Percentiles rank a stretch among this genome's conserved stretches.
These are phyloP conservation scores for Leptodactylus fuscus DNA, from an alignment of 2,113 vertebrate genomes.

Conservation along the genomic window DNA sequence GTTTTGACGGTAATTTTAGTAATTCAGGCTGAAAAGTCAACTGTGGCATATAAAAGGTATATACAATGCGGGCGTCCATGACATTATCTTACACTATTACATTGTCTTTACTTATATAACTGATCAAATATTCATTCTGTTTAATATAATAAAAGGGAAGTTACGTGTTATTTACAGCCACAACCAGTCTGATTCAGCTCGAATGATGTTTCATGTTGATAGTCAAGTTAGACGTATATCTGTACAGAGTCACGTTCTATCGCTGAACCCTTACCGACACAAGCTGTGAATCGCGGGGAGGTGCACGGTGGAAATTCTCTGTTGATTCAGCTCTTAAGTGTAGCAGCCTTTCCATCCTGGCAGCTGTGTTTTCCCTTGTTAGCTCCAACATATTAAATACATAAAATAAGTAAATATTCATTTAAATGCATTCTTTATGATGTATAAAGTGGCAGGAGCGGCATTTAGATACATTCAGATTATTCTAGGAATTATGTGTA, in stretches of 20 bases:
- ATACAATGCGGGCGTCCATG: no score
- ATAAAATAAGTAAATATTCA: slow-evolving; percentile 8
- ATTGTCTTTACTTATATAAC: no score
- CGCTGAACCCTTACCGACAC: not conserved
- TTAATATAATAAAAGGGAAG: no score
- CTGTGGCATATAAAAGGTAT: no score
- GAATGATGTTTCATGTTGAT: not conserved
- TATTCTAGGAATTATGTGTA: not conserved
- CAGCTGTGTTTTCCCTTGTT: slow-evolving; percentile 23
- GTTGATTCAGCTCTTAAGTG: not conserved
- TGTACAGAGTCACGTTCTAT: not conserved
- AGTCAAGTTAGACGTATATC: not conserved
- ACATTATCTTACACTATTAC: no score
- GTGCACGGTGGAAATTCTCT: not conserved
- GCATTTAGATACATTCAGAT: not conserved
- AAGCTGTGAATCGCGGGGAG: not conserved
- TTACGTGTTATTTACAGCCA: not conserved
- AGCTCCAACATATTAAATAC: not conserved
- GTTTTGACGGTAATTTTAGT: no score
- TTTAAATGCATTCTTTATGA: not conserved
- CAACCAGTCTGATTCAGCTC: not conserved
- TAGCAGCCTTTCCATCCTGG: not conserved
- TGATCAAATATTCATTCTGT: no score
- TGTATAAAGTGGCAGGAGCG: not conserved
- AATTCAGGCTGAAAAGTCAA: no score